These are phyloP conservation scores for Achlya flavicornis DNA, from an alignment of 2,888 invertebrate genomes.

Conservation along the genomic window DNA sequence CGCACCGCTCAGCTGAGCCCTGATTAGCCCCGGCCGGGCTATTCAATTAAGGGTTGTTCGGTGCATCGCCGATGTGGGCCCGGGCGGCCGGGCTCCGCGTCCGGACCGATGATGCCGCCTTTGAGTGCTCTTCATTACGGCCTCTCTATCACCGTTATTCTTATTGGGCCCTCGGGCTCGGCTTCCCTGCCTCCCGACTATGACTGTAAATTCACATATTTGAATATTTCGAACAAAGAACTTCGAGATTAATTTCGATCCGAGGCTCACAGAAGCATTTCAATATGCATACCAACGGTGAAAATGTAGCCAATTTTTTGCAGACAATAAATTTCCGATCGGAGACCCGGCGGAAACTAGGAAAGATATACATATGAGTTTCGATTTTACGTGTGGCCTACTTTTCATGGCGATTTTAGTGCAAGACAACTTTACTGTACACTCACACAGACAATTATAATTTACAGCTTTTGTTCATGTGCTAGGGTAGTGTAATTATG, in stretches of 20 bases:
- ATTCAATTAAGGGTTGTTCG: constrained; percentile 81
- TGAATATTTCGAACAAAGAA: constrained; percentile 37
- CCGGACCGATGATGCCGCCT: constrained; percentile 51
- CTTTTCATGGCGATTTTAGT: neutral
- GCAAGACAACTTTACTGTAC: neutral
- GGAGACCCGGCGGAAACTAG: neutral
- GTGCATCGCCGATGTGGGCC: constrained; percentile 68
- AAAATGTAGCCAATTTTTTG: neutral
- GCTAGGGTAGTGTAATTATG: neutral
- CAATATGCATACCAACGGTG: neutral
- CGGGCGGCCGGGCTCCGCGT: constrained; percentile 47
- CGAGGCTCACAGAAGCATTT: neutral
- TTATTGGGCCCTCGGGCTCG: constrained; percentile 52
- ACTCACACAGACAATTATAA: neutral
- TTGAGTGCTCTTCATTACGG: constrained; percentile 73
- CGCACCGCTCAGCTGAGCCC: constrained; percentile 79
- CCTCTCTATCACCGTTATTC: constrained; percentile 66
- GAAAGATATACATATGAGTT: neutral
- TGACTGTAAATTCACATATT: constrained; percentile 37
- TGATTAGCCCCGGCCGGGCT: constrained; percentile 81
- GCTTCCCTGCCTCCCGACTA: constrained; percentile 29
- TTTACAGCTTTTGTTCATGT: neutral
- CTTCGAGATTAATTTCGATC: constrained; percentile 4
- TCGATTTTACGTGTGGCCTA: neutral
- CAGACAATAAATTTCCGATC: neutral